Evolutionary conservation across 35 echinoderm and acorn worm species (phyloP), one percentile per base, ranked within the genome.

Genomic region (Lytechinus pictus): DNA sequence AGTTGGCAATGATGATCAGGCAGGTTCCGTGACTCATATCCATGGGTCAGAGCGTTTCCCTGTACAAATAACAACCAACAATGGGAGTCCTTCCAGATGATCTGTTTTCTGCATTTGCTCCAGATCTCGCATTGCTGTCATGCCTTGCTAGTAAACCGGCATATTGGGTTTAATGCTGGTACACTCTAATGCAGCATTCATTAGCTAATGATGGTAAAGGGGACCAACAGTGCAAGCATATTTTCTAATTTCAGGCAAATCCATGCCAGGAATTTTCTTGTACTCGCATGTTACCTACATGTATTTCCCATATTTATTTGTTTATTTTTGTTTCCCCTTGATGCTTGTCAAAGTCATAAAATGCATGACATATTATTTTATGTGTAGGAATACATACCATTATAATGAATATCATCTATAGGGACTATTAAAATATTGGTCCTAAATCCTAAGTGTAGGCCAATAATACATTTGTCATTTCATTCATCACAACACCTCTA

Each of bases 1-100:
- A 44, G 92, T 54, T 93, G 92, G 92, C 27, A 93, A 93, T 53
- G 29, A 24, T 93, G 10, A 54, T 54, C 53, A 27, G n/a, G 12
- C 92, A 55, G 53, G 52, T 93, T 19, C 27, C 92, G 52, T 93
- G 92, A 93, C 92, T 93, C 92, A 93, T 93, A 53, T 93, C 92
- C 92, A 93, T 93, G 92, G 92, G 92, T 93, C 92, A 93, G 54
- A 93, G 92, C 92, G 3, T 93, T 93, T 93, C 92, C 92, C 92
- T 93, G 9, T 54, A 54, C 92, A 93, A 93, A 93, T 16, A 93
- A 57, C 92, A 90, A 90, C 88, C 88, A 90, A 90, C 88, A 90
- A 90, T 90, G 52, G 33, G 88, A 90, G 88, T 79, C 88, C 88
- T 90, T 90, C 88, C 52, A 90, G 28, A 44, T 90, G 28, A 54